A percentile compares a stretch with the other conserved stretches of the same genome.
Conservation (phyloP, 2,888 invertebrate genomes). For the Rugalucina vietnamica region DNA sequence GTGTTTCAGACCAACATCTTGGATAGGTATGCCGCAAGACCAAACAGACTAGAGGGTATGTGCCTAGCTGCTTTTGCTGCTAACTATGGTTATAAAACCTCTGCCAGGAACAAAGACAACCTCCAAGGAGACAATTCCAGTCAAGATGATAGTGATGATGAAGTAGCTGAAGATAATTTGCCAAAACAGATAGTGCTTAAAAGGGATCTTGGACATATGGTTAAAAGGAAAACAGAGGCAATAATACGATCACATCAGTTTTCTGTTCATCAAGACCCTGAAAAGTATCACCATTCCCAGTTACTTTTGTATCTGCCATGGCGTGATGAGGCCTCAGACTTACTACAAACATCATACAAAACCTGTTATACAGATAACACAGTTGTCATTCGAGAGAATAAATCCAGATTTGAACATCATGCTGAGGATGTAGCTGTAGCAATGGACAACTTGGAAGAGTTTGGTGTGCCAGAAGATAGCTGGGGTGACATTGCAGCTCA, state of each 20-base stretch:
- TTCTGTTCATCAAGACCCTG: constrained; percentile 40
- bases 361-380: constrained; percentile 5
- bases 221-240: constrained; percentile 26
- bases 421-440: constrained; percentile 34
- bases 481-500: constrained; percentile 53
- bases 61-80: constrained; percentile 39
- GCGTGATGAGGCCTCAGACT: constrained; percentile 43
- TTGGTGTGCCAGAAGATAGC: constrained; percentile 49
- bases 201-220: constrained; percentile 29
- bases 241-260: constrained; percentile 52
- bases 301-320: constrained; percentile 55
- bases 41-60: constrained; percentile 18
- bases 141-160: neutral
- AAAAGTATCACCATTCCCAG: constrained; percentile 47
- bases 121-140: neutral
- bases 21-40: constrained; percentile 33
- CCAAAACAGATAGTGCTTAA: constrained; percentile 19
- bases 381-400: constrained; percentile 31
- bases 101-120: neutral
- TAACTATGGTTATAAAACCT: constrained; percentile 13
- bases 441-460: constrained; percentile 40
- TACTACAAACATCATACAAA: constrained; percentile 32
- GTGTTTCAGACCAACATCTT: constrained; percentile 19
- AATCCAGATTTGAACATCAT: constrained; percentile 27
- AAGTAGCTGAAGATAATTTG: neutral